Percentiles rank a stretch among this genome's conserved stretches.
These are phyloP conservation scores for Cremastobaeus sp. DNA, from an alignment of 2,888 invertebrate genomes.

Conservation along the genomic window DNA sequence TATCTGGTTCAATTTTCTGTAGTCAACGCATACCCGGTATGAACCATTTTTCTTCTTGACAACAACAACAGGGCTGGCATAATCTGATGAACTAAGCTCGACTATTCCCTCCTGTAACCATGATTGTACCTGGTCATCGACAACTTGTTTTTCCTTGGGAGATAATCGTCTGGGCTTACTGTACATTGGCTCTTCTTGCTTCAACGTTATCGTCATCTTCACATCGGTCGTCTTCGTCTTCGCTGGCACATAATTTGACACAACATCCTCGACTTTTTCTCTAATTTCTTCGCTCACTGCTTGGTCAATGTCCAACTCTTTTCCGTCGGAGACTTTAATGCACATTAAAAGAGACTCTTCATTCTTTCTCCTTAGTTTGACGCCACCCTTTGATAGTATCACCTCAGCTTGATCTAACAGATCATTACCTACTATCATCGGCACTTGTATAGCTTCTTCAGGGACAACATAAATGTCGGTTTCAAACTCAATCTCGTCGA, in stretches of 20 bases:
- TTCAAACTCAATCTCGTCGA: background rate
- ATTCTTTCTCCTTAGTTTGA: conserved; percentile 13
- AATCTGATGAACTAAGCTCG: background rate
- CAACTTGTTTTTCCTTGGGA: background rate
- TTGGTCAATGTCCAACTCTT: background rate
- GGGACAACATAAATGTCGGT: conserved; percentile 35
- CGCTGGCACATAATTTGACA: background rate
- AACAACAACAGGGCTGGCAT: background rate
- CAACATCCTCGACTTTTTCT: background rate
- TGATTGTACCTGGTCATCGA: background rate
- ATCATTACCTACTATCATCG: conserved; percentile 36
- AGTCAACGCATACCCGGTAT: conserved; percentile 46
- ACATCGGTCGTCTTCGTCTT: conserved; percentile 4
- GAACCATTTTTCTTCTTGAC: background rate
- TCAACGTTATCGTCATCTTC: conserved; percentile 10
- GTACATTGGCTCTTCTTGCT: conserved; percentile 14
- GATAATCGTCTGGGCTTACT: background rate
- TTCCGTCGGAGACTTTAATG: background rate
- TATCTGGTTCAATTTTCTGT: conserved; percentile 56
- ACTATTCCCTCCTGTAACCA: background rate
- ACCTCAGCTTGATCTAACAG: conserved; percentile 42
- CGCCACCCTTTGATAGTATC: conserved; percentile 2
- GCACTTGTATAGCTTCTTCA: conserved; percentile 17
- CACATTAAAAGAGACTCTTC: conserved; percentile 5
- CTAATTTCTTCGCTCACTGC: background rate